A percentile compares a stretch with the other conserved stretches of the same genome.
These are phyloP conservation scores for Linepithema humile DNA, from an alignment of 1,140 invertebrate species.

Conservation along the genomic window DNA sequence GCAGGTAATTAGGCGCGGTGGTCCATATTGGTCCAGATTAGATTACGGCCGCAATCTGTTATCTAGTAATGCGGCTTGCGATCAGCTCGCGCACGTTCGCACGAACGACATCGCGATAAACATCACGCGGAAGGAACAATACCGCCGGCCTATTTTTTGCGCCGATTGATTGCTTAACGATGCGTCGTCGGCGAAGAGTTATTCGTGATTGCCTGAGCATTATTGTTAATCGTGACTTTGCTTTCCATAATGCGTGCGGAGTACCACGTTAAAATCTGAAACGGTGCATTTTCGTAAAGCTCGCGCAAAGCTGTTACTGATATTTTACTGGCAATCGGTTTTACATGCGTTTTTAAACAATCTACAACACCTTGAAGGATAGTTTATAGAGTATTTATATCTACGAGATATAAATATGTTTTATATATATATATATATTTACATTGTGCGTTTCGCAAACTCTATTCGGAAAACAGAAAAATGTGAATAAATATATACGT, in stretches of 20 bases:
- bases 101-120: neutral
- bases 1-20: constrained; percentile 28
- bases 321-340: neutral
- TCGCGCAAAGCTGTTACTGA: neutral
- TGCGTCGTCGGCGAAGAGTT: neutral
- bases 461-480: neutral
- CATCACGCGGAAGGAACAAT: neutral
- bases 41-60: constrained; percentile 44
- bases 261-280: neutral
- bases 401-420: neutral
- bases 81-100: neutral
- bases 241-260: neutral
- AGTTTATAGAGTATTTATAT: neutral
- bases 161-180: neutral
- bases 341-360: neutral
- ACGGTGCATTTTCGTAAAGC: neutral
- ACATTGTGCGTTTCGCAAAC: neutral
- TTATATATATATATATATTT: too few relatives aligned
- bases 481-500: neutral
- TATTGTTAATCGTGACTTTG: neutral
- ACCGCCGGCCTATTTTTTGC: neutral
- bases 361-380: neutral
- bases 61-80: constrained; percentile 15
- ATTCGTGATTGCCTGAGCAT: neutral
- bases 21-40: constrained; percentile 56